These are phyloP conservation scores for Archips crataeganus DNA, from an alignment of 2,888 invertebrate species.

Conservation along the genomic window DNA sequence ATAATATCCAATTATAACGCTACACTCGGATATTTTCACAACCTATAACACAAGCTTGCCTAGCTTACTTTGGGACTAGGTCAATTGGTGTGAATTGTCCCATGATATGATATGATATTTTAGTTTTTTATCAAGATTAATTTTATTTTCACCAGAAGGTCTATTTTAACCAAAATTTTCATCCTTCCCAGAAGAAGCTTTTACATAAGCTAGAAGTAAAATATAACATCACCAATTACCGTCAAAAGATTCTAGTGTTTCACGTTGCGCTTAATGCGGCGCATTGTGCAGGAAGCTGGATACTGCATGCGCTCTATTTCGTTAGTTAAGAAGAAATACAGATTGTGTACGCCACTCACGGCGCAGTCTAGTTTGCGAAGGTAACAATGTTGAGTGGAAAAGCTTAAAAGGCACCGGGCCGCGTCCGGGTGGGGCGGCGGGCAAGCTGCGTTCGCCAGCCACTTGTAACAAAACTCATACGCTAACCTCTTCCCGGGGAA, in stretches of 20 bases:
- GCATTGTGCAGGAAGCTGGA: conserved; percentile 11
- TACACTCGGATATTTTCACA: too few species aligned
- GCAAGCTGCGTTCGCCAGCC: conserved; percentile 19
- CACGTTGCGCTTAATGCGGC: background rate
- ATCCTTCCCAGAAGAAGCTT: background rate
- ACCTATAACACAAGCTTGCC: too few species aligned
- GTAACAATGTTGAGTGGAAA: conserved; percentile 81
- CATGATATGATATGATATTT: too few species aligned
- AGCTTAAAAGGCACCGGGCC: conserved; percentile 73
- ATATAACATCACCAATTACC: conserved; percentile 6
- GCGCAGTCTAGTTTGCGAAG: conserved; percentile 75
- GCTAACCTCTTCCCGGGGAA: conserved; percentile 5
- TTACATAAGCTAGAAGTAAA: background rate
- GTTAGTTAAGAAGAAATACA: conserved; percentile 54
- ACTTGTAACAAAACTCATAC: conserved; percentile 28
- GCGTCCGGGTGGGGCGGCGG: conserved; percentile 42
- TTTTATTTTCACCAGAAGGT: background rate
- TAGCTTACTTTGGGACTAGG: too few species aligned
- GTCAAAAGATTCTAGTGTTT: conserved; percentile 17
- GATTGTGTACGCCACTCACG: conserved; percentile 77
- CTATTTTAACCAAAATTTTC: background rate
- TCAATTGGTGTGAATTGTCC: too few species aligned
- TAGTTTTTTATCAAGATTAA: background rate
- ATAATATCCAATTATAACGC: background rate
- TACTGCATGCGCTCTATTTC: conserved; percentile 32